These are phyloP conservation scores for Muschampia plurimacula DNA, from an alignment of 2,888 invertebrate genomes.

Conservation along the genomic window DNA sequence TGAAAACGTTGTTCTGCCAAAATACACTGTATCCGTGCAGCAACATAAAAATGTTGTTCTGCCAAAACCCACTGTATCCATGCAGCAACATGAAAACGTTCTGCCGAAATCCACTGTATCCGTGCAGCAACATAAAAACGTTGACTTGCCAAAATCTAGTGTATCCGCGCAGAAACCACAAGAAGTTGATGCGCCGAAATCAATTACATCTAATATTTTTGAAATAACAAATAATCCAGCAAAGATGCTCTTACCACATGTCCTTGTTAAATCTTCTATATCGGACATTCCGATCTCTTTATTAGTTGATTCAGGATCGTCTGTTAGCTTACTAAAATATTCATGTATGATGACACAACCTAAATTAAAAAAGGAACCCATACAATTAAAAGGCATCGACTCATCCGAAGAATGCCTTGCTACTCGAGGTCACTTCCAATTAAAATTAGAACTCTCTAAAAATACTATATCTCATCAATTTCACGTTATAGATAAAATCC, in stretches of 20 bases:
- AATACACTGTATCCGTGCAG: neutral
- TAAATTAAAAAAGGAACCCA: neutral
- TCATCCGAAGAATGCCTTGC: neutral
- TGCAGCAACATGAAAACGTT: no score
- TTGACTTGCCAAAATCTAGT: no score
- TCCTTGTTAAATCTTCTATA: neutral
- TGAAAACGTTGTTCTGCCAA: neutral
- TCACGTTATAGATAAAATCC: slow-evolving; percentile 35
- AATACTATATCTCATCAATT: slow-evolving; percentile 11
- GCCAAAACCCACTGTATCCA: neutral
- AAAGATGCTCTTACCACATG: neutral
- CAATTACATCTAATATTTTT: neutral
- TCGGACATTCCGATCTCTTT: neutral
- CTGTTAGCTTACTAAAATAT: neutral
- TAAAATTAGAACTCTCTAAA: slow-evolving; percentile 13
- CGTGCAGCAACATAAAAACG: no score
- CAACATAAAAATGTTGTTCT: neutral
- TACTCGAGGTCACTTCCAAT: slow-evolving; percentile 9
- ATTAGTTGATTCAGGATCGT: slow-evolving; percentile 3
- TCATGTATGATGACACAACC: slow-evolving; percentile 1
- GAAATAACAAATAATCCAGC: slow-evolving; percentile 1
- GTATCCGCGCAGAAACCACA: no score
- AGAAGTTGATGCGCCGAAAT: neutral
- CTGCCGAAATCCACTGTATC: no score
- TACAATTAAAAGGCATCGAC: slow-evolving; percentile 10